Evolutionary conservation across 2,113 vertebrate species (phyloP), one percentile per base, ranked within the genome.

Genomic region (Neogobius melanostomus): DNA sequence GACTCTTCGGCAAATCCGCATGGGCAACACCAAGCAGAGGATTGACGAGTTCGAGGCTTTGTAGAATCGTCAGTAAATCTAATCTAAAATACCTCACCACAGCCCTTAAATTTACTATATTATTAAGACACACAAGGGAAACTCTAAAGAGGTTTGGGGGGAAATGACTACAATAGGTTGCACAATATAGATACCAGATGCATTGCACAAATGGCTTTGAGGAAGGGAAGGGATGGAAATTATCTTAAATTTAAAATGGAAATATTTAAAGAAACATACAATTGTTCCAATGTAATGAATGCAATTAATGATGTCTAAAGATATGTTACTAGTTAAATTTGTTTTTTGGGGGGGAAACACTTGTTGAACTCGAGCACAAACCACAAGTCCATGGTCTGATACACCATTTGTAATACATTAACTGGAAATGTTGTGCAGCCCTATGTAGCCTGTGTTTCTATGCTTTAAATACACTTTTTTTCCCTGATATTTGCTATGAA

Each of bases 1-100:
- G 93, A 99, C 97, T 0, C 94, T 99, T 86, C 93, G 95, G 67
- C 97, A 98, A 92, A 99, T 99, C 87, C 96, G 97, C 2, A 91
- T 93, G 91, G 98, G 98, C 84, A 97, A 98, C 93, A 99, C 98
- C 86, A 99, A 98, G 93, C 98, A 99, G 93, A 94, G 96, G 82
- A 94, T 98, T 0, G 96, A 99, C 8, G 98, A 99, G 92, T 99
- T 99, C 59, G 97, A 99, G 86, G 93, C 96, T 11, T 93, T 99
- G 95, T 99, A 96, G 87, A 61, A 74, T 61, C 56, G 66, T 69
- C 36, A 21, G 47, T 67, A 66, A 65, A 53, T 49, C 57, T 66
- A 21, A 68, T 67, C 53, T 47, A 43, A 53, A 64, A 69, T 66
- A 85, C 81, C 76, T 75, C 69, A 49, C 62, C 62, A 73, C 66